These are phyloP conservation scores for Oreohelix idahoensis DNA, from an alignment of 1,140 invertebrate genomes.

Conservation along the genomic window DNA sequence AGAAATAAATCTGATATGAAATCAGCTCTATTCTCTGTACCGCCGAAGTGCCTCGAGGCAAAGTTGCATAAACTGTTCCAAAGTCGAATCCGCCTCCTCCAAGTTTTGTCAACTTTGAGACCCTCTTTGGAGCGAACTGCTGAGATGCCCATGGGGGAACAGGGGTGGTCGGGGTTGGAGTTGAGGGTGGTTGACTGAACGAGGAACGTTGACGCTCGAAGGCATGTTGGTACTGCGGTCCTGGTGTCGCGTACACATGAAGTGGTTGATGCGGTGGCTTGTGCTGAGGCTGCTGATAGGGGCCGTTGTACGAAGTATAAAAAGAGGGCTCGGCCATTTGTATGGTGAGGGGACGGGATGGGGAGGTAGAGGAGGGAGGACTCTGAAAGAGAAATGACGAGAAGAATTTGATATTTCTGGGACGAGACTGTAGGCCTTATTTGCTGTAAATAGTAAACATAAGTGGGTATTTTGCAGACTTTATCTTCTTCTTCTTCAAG, in stretches of 20 bases:
- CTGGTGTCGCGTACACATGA: not conserved
- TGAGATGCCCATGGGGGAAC: slow-evolving; percentile 41
- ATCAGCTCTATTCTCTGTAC: not conserved
- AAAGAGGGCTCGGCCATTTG: slow-evolving; percentile 5
- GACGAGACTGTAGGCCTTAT: too few relatives aligned
- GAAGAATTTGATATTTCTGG: too few relatives aligned
- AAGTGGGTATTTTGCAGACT: too few relatives aligned
- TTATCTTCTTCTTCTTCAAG: too few relatives aligned
- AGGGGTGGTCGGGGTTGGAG: slow-evolving; percentile 32
- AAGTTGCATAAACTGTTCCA: slow-evolving; percentile 30
- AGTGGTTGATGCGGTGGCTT: slow-evolving; percentile 17
- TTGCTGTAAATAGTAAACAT: too few relatives aligned
- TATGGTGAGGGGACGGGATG: slow-evolving; percentile 7
- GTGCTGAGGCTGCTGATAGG: not conserved
- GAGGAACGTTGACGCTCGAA: slow-evolving; percentile 17
- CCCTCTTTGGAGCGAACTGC: slow-evolving; percentile 42
- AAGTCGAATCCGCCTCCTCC: slow-evolving; percentile 40
- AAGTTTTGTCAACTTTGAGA: slow-evolving; percentile 43
- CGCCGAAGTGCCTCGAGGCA: slow-evolving; percentile 7
- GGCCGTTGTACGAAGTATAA: not conserved
- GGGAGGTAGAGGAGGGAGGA: slow-evolving; percentile 17
- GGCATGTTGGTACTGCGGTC: slow-evolving; percentile 4
- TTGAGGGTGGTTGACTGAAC: slow-evolving; percentile 28
- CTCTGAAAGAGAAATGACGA: slow-evolving; percentile 37
- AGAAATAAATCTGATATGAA: too few relatives aligned